phyloP scores from a whole-genome alignment of 2,113 vertebrate genomes.

The Microcebus jonahi region DNA sequence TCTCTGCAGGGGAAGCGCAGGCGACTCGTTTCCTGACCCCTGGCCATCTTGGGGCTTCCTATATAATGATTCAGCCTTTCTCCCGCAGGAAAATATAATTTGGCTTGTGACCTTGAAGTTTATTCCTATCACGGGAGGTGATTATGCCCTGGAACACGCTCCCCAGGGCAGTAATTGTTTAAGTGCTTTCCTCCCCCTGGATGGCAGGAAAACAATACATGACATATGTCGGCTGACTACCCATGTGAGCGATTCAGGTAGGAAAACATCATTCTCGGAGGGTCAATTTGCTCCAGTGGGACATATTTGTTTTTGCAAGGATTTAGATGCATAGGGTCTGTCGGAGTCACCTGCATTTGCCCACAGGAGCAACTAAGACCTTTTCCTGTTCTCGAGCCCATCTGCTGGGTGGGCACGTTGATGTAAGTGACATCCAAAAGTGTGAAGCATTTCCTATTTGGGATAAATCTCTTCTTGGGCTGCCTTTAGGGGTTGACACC shows the following conservation, averaged over 20 bases:
- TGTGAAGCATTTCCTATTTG: background rate
- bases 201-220: conserved; percentile 80
- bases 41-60: conserved; percentile 82
- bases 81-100: conserved; percentile 81
- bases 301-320: conserved; percentile 80
- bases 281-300: conserved; percentile 66
- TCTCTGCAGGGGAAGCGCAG: conserved; percentile 73
- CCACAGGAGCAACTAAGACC: background rate
- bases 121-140: conserved; percentile 79
- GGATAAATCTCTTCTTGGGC: background rate
- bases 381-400: conserved; percentile 35
- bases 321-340: conserved; percentile 1
- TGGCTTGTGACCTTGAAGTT: conserved; percentile 84
- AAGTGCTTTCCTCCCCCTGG: conserved; percentile 81
- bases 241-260: conserved; percentile 63
- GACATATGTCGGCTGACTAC: conserved; percentile 72
- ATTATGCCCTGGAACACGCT: conserved; percentile 74
- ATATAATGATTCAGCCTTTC: conserved; percentile 80
- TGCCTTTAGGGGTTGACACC: background rate
- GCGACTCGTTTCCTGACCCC: conserved; percentile 78
- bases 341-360: background rate
- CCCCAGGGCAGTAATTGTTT: conserved; percentile 78
- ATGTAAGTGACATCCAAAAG: background rate
- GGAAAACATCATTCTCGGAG: conserved; percentile 66
- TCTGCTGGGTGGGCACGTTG: background rate